Evolutionary conservation across 2,797 vertebrate genomes (phyloP), one percentile per base, ranked within the genome.

Genomic region (Enteromius anoplus): DNA sequence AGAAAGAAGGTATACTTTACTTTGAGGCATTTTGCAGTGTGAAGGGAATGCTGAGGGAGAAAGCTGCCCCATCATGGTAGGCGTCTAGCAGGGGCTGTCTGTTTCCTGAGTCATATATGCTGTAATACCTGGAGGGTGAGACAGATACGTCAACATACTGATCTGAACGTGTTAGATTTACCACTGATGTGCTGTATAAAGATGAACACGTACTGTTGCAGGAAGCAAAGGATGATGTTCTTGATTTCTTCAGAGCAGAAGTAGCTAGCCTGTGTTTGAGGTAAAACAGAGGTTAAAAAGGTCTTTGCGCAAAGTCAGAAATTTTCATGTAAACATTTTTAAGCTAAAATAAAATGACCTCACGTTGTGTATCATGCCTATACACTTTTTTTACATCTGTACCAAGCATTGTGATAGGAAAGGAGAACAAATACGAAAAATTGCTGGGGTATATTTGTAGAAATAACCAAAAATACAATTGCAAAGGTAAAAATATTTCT

Each of bases 31-130:
- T 96, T 75, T 96, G 95, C 12, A 84, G 80, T 0, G 86, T 90
- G 86, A 91, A 93, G 0, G 97, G 96, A 75, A 96, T 95, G 85
- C 93, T 96, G 47, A 98, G 91, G 0, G 97, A 98, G 75, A 97
- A 97, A 26, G 94, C 95, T 5, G 97, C 97, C 0, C 94, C 95
- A 11, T 98, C 97, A 2, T 98, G 97, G 86, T 98, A 98, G 55
- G 96, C 96, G 0, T 98, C 95, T 9, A 98, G 91, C 5, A 98
- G 93, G 0, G 96, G 95, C 80, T 98, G 97, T 77, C 97, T 92
- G 91, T 97, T 92, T 21, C 93, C 95, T 0, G 97, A 96, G 90
- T 98, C 97, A 0, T 98, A 98, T 73, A 97, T 94, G 1, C 92
- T 90, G 88, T 96, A 98, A 90, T 95, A 96, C 86, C 95, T 96